Evolutionary conservation across 2,113 vertebrate species (phyloP).

Genomic region (Acrocephalus arundinaceus): DNA sequence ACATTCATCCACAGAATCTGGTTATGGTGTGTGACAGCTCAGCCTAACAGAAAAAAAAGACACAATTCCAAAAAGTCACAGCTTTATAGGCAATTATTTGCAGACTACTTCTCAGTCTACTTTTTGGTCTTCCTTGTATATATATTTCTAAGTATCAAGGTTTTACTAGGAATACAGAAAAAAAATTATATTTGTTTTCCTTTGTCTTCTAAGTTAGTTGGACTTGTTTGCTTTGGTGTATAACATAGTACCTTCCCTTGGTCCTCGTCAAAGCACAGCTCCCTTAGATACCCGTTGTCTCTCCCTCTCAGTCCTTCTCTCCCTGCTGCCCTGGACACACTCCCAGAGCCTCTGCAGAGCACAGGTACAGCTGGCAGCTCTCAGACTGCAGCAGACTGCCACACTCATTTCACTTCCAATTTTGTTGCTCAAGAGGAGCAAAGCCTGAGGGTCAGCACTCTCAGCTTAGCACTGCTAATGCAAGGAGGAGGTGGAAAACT

Average conservation of each 20-base stretch:
- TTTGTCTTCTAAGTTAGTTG: background rate
- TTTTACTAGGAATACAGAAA: background rate
- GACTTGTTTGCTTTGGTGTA: background rate
- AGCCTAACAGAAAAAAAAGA: background rate
- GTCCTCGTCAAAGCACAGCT: background rate
- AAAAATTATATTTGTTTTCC: background rate
- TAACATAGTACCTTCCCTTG: background rate
- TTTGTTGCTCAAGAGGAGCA: background rate
- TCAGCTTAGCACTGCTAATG: background rate
- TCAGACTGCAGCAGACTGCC: background rate
- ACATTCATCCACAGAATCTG: background rate
- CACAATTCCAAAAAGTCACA: background rate
- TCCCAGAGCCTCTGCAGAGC: background rate
- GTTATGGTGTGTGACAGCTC: background rate
- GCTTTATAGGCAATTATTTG: background rate
- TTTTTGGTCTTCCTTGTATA: background rate
- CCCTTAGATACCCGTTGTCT: fast-evolving
- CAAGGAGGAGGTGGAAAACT: background rate
- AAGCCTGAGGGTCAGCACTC: background rate
- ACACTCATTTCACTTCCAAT: background rate
- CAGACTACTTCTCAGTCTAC: background rate
- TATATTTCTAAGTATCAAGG: background rate
- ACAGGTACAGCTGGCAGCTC: background rate
- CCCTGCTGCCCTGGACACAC: background rate
- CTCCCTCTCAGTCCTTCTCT: fast-evolving